Percentiles rank a stretch among this genome's conserved stretches.
phyloP scores from a whole-genome alignment of 30 jellyfish, hydroid and myxozoan species.

The Chironex yamaguchii region DNA sequence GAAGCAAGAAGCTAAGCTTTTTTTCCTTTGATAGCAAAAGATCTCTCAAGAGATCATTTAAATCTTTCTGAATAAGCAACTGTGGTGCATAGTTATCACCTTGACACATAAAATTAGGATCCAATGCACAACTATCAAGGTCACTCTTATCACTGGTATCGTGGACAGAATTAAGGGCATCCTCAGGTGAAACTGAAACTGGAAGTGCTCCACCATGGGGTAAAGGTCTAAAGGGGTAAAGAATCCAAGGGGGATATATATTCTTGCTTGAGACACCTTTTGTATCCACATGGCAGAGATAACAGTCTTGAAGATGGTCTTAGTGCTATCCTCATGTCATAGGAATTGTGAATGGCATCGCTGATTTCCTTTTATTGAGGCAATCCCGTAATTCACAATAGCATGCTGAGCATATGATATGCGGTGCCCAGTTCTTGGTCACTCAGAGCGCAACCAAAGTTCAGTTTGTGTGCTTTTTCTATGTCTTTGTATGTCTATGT shows the following conservation, averaged over 20 bases:
- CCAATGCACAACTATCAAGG: conserved; percentile 30
- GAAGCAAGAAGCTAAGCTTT: neutral
- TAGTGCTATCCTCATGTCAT: neutral
- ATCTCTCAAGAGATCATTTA: neutral
- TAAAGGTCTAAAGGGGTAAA: neutral
- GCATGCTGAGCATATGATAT: conserved; percentile 19
- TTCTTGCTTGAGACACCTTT: conserved; percentile 23
- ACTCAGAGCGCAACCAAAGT: conserved; percentile 15
- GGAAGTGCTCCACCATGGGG: conserved; percentile 28
- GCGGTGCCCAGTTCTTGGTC: conserved; percentile 23
- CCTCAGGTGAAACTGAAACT: conserved; percentile 18
- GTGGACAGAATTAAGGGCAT: conserved; percentile 27
- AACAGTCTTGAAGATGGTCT: conserved; percentile 17
- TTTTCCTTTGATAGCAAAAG: neutral
- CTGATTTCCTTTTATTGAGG: conserved; percentile 23
- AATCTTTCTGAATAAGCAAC: neutral
- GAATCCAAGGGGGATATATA: conserved; percentile 12
- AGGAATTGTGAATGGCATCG: conserved; percentile 26
- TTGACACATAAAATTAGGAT: conserved; percentile 21
- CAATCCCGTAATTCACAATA: conserved; percentile 21
- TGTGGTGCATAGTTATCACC: conserved; percentile 7
- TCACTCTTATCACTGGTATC: conserved; percentile 15
- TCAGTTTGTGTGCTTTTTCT: neutral
- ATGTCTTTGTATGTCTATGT: neutral
- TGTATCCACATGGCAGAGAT: conserved; percentile 13